Base-by-base conservation (phyloP, 2,113 vertebrate genomes). In the Esox niger region DNA sequence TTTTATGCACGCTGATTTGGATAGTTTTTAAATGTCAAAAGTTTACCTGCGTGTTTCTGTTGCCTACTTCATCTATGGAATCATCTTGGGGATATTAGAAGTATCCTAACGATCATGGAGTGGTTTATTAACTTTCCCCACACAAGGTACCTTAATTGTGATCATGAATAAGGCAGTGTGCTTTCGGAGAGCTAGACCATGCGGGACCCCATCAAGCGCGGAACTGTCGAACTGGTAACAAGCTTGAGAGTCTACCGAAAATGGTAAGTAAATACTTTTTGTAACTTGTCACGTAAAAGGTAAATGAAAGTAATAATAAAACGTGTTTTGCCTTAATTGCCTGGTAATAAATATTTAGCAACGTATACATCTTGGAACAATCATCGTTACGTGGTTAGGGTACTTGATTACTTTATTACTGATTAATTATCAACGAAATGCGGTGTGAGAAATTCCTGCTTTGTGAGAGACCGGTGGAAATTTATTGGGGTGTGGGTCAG, bases 181-280 rank as follows among this genome's bases (percentile, higher is more conserved):
- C 56, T 63, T 69, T 76, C 81, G 78, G n/a, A 74, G 29, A 76
- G 66, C 71, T 69, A 74, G 35, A 69, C 62, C 66, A 61, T 76
- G 79, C 58, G 35, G 62, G 80, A 77, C 70, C 69, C 73, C 21
- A 69, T 56, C 35, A 65, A 31, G 72, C 79, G 60, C 62, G 68
- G 54, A 62, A 20, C 21, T 58, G 30, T 43, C 47, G 25, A 27
- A 38, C 52, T 21, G 25, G 38, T 46, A 21, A 55, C 75, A 49
- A 29, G 74, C 56, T 59, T 52, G 30, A 72, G 27, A 56, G 33
- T 32, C 68, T 68, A 70, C 76, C 75, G 70, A 75, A 29, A 65
- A 80, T 77, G 81, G 80, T 87, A 66, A 60, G 84, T 32, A 62
- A n/a, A n/a, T n/a, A n/a, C n/a, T n/a, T n/a, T n/a, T n/a, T n/a